Percentiles rank a stretch among this genome's conserved stretches.
These are phyloP conservation scores for Lemur catta DNA, from an alignment of 2,797 vertebrate species.

Conservation along the genomic window DNA sequence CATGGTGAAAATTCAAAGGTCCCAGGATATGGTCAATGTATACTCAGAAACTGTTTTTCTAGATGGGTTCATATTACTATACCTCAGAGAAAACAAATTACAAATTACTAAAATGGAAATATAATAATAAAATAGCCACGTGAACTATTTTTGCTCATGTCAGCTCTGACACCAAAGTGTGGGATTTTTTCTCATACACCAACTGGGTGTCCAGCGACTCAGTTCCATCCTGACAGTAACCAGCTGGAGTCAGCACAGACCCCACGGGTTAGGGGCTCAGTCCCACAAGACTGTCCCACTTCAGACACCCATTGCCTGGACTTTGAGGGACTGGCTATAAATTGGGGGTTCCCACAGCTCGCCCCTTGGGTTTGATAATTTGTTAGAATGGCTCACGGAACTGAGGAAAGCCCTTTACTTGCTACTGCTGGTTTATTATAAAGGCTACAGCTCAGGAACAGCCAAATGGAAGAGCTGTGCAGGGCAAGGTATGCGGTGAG, in stretches of 20 bases:
- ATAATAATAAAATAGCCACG: too few relatives aligned
- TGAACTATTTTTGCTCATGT: background rate
- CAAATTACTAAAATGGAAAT: background rate
- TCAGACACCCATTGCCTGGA: background rate
- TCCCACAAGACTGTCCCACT: too few relatives aligned
- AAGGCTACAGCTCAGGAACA: background rate
- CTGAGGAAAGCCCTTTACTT: background rate
- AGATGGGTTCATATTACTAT: background rate
- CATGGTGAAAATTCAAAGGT: background rate
- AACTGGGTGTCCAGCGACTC: background rate
- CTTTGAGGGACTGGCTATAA: background rate
- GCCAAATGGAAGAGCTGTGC: rapidly evolving
- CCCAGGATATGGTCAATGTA: background rate
- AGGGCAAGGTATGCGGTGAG: background rate
- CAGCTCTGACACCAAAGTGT: background rate
- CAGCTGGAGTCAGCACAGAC: background rate
- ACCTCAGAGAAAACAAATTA: background rate
- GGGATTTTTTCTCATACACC: background rate
- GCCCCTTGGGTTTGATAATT: background rate
- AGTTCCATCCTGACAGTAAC: background rate
- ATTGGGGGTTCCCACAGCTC: background rate
- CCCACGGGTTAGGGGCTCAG: background rate
- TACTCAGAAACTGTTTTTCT: background rate
- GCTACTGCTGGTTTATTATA: background rate
- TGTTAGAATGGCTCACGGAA: background rate